Base-by-base conservation (phyloP, 2,888 invertebrate species). In the Cactoblastis cactorum region DNA sequence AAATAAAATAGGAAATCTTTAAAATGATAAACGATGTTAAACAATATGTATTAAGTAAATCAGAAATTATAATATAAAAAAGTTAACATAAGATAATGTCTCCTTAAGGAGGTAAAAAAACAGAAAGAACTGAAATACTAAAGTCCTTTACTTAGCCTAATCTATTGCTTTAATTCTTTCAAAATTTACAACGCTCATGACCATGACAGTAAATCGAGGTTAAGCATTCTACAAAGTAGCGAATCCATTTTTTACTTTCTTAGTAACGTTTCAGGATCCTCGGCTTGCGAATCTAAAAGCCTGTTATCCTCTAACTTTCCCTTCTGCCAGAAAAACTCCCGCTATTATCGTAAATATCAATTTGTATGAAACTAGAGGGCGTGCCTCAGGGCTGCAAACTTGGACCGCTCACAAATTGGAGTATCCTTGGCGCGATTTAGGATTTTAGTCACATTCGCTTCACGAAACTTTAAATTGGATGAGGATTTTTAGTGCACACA, bases 261-360 rank as follows among this genome's bases (percentile, higher is more conserved):
- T 72, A 75, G 67, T 72, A 69, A 70, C 74, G 74, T 80, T 84
- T 81, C 77, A 78, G 77, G 82, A 77, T 77, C 80, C 82, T 86
- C 76, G 71, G 76, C 84, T 83, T 76, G 82, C 74, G 73, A 66
- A 79, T 79, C 80, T 80, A 74, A 81, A 76, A 79, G 84, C 81
- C 80, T 77, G 81, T 83, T 84, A 84, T 80, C 77, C 81, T 69
- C 74, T 69, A 83, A 84, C 79, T 85, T 84, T 77, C 75, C 76
- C 73, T 75, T 77, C 73, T 68, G 77, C 80, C 74, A 80, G 81
- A 86, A 87, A 89, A 88, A 85, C 83, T 85, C 84, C 58, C 63
- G 80, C 86, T 83, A 85, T 89, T 85, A 88, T 81, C 85, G 87
- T 89, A 89, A 89, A 89, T 89, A 89, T 88, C 89, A 88, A 89